phyloP scores from a whole-genome alignment of 92 coral and sea anemone species.

The Bergia sp. region DNA sequence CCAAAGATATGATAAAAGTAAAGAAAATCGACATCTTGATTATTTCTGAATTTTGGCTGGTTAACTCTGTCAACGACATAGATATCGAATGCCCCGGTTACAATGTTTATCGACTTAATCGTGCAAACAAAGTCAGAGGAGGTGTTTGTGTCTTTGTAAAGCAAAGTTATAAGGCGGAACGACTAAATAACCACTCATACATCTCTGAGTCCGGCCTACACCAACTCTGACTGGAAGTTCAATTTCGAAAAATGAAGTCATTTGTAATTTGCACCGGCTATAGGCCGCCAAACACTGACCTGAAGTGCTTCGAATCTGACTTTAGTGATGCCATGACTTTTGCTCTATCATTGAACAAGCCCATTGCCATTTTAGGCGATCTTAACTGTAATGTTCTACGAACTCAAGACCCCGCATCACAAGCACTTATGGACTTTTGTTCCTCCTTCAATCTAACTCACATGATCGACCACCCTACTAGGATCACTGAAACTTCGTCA shows the following conservation, averaged over 20 bases:
- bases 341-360: not conserved
- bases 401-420: not conserved
- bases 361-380: not conserved
- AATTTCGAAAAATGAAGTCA: slow-evolving; percentile 42
- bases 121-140: slow-evolving; percentile 45
- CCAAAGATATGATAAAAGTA: not conserved
- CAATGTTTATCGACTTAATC: slow-evolving; percentile 44
- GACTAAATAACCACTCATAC: slow-evolving; percentile 13
- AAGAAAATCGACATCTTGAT: not conserved
- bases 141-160: slow-evolving; percentile 55
- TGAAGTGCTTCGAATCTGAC: not conserved
- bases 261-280: slow-evolving; percentile 15
- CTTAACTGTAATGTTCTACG: not conserved
- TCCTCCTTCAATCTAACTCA: not conserved
- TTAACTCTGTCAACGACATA: not conserved
- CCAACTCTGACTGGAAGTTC: slow-evolving; percentile 54
- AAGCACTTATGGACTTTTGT: not conserved
- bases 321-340: not conserved
- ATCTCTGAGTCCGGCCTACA: slow-evolving; percentile 47
- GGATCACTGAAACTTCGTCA: not conserved
- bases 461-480: no score
- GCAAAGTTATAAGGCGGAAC: slow-evolving; percentile 36
- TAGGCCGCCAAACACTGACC: slow-evolving; percentile 23
- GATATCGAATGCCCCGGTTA: slow-evolving; percentile 40
- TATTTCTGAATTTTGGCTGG: not conserved